Conservation (phyloP, 2,888 invertebrate genomes). For the Epinotia demarniana region DNA sequence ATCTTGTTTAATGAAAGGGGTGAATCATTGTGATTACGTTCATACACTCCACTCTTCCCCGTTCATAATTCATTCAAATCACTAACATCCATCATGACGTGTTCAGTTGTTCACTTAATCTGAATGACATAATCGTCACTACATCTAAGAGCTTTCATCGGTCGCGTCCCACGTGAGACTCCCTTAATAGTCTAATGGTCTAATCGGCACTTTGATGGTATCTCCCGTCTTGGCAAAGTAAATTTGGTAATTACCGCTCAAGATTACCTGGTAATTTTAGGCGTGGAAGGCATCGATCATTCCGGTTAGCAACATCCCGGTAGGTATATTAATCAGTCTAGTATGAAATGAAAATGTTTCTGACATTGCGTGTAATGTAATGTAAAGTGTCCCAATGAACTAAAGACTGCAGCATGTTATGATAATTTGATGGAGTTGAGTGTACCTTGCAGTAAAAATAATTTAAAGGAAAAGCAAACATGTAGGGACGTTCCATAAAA, state of each 20-base stretch:
- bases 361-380: not conserved
- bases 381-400: not conserved
- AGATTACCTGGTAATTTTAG: constrained; percentile 73
- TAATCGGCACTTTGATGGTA: constrained; percentile 66
- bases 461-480: not conserved
- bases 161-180: constrained; percentile 53
- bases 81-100: constrained; percentile 39
- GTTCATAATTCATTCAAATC: constrained; percentile 35
- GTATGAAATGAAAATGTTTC: not conserved
- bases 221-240: constrained; percentile 61
- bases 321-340: constrained; percentile 32
- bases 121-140: constrained; percentile 41
- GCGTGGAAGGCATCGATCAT: constrained; percentile 73
- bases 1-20: not conserved
- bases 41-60: constrained; percentile 30
- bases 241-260: constrained; percentile 78
- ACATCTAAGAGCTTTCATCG: constrained; percentile 56
- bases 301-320: constrained; percentile 48
- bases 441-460: not conserved
- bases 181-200: constrained; percentile 56
- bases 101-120: constrained; percentile 35
- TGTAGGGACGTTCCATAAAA: too few relatives aligned
- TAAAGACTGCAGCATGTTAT: not conserved
- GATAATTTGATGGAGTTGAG: not conserved
- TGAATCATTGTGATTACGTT: constrained; percentile 18